phyloP scores from a whole-genome alignment of 2,888 invertebrate genomes.

The Apamea sordens region DNA sequence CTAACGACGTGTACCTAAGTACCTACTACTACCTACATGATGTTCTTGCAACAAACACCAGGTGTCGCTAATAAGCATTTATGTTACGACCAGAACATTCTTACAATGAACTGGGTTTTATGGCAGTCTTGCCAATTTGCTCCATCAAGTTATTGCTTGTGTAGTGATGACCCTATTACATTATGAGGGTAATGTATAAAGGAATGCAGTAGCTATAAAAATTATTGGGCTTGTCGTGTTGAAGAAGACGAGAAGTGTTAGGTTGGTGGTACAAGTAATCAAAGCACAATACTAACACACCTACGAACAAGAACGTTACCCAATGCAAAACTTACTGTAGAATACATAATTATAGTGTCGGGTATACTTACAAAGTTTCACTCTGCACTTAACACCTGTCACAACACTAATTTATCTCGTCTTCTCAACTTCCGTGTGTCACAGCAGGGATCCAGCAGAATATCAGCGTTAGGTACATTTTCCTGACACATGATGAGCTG shows the following conservation, averaged over 20 bases:
- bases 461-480: too few species aligned
- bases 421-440: too few species aligned
- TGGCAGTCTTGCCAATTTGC: conserved; percentile 55
- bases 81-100: conserved; percentile 61
- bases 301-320: too few species aligned
- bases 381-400: too few species aligned
- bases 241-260: background rate
- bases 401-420: too few species aligned
- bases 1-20: conserved; percentile 22
- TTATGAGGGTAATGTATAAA: background rate
- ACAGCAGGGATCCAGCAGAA: too few species aligned
- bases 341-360: too few species aligned
- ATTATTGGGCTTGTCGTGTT: background rate
- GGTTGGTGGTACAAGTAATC: background rate
- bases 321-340: too few species aligned
- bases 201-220: background rate
- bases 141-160: conserved; percentile 52
- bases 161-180: background rate
- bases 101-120: conserved; percentile 64
- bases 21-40: conserved; percentile 22
- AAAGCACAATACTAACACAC: too few species aligned
- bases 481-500: too few species aligned
- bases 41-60: conserved; percentile 41
- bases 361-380: too few species aligned
- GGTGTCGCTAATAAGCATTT: conserved; percentile 63